Evolutionary conservation across 2,113 vertebrate genomes (phyloP).

Genomic region (Centropristis striata): DNA sequence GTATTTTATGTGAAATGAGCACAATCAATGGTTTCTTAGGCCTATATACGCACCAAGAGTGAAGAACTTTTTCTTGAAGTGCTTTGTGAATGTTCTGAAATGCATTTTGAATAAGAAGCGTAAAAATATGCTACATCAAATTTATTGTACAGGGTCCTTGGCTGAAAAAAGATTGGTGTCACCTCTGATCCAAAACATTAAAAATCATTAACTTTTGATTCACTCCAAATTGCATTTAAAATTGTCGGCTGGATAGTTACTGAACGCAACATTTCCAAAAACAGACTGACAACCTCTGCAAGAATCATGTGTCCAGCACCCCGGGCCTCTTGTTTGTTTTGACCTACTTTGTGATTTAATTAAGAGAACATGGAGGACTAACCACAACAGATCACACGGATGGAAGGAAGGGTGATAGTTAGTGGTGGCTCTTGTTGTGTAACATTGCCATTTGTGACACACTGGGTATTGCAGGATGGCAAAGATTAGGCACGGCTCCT

Average conservation of each 20-base stretch:
- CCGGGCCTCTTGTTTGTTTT: constrained; percentile 52
- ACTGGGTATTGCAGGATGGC: constrained; percentile 5
- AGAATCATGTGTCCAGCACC: constrained; percentile 41
- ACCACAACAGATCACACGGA: constrained; percentile 50
- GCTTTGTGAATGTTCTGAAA: too few relatives aligned
- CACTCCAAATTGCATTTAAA: not conserved
- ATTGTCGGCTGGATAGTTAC: not conserved
- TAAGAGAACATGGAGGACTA: constrained; percentile 52
- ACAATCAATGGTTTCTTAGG: too few relatives aligned
- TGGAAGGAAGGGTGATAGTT: constrained; percentile 49
- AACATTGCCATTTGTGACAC: constrained; percentile 66
- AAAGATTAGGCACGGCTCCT: constrained; percentile 20
- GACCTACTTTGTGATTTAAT: constrained; percentile 75
- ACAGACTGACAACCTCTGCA: not conserved
- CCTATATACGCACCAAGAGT: too few relatives aligned
- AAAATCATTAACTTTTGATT: too few relatives aligned
- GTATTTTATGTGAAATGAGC: too few relatives aligned
- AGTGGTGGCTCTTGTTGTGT: constrained; percentile 56
- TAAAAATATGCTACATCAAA: too few relatives aligned
- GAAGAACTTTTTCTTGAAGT: too few relatives aligned
- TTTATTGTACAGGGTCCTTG: too few relatives aligned
- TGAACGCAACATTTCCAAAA: constrained; percentile 16
- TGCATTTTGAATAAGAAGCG: too few relatives aligned
- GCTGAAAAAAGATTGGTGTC: too few relatives aligned
- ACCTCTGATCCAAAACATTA: too few relatives aligned